Conservation (phyloP, 1,140 invertebrate species). For the Diabrotica undecimpunctata region DNA sequence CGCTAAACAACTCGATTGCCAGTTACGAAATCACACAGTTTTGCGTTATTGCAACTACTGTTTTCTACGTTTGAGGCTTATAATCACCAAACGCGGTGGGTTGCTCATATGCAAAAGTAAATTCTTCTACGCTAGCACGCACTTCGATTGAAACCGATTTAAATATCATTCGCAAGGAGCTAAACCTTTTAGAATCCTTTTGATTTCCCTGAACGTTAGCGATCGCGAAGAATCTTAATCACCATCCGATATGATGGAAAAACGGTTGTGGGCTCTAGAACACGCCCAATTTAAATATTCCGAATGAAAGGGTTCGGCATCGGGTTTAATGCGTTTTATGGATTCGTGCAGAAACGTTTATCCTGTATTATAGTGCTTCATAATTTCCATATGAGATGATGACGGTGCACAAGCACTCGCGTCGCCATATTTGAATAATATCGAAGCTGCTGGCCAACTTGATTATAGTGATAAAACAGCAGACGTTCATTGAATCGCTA, state of each 20-base stretch:
- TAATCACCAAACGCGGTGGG: too few relatives aligned
- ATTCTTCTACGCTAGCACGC: too few relatives aligned
- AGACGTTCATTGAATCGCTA: conserved; percentile 28
- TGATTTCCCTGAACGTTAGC: background rate
- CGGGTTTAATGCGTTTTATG: conserved; percentile 34
- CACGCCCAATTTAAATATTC: conserved; percentile 36
- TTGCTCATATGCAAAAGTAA: too few relatives aligned
- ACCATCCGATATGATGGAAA: conserved; percentile 26
- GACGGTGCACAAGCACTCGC: conserved; percentile 22
- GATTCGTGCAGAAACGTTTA: conserved; percentile 36
- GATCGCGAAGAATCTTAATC: conserved; percentile 20
- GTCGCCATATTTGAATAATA: conserved; percentile 32
- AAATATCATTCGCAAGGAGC: too few relatives aligned
- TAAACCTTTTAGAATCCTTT: too few relatives aligned
- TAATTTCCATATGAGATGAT: conserved; percentile 37
- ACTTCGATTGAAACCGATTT: too few relatives aligned
- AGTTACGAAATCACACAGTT: too few relatives aligned
- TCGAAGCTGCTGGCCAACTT: conserved; percentile 27
- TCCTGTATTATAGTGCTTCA: conserved; percentile 34
- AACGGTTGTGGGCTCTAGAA: conserved; percentile 22
- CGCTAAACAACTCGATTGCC: too few relatives aligned
- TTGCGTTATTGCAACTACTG: too few relatives aligned
- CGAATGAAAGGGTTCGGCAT: conserved; percentile 33
- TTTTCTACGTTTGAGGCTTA: too few relatives aligned
- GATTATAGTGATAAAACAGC: conserved; percentile 34